Evolutionary conservation across 2,797 vertebrate genomes (phyloP).

Genomic region (Naso thynnoides): DNA sequence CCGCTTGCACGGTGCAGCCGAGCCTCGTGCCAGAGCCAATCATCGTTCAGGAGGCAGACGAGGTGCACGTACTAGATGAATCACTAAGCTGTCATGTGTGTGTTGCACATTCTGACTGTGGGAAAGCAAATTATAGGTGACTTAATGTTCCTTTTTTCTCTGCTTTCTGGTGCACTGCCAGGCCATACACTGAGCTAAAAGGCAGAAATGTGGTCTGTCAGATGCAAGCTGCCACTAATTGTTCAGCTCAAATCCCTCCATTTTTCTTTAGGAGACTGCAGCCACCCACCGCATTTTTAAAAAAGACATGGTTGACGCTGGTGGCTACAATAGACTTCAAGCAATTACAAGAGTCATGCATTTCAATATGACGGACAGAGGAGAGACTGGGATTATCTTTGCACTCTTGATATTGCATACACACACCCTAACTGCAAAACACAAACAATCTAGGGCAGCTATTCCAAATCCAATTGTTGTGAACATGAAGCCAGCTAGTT

Average conservation of each 20-base stretch:
- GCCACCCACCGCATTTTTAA: slow-evolving; percentile 55
- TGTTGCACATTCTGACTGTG: slow-evolving; percentile 75
- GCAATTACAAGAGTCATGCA: slow-evolving; percentile 74
- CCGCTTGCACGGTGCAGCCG: slow-evolving; percentile 45
- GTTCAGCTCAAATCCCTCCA: slow-evolving; percentile 66
- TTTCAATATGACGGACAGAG: slow-evolving; percentile 73
- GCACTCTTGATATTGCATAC: slow-evolving; percentile 65
- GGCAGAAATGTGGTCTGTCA: slow-evolving; percentile 72
- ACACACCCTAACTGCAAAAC: slow-evolving; percentile 65
- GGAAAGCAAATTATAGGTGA: slow-evolving; percentile 83
- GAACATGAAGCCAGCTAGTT: slow-evolving; percentile 85
- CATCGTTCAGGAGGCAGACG: slow-evolving; percentile 66
- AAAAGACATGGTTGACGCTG: slow-evolving; percentile 61
- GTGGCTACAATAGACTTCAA: slow-evolving; percentile 62
- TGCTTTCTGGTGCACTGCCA: slow-evolving; percentile 68
- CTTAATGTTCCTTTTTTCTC: slow-evolving; percentile 71
- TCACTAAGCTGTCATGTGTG: slow-evolving; percentile 80
- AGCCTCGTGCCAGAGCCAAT: slow-evolving; percentile 75
- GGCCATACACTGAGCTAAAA: slow-evolving; percentile 76
- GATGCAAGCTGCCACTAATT: slow-evolving; percentile 76
- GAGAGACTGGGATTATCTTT: slow-evolving; percentile 70
- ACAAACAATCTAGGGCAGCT: slow-evolving; percentile 85
- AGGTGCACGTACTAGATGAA: slow-evolving; percentile 72
- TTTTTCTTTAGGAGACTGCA: slow-evolving; percentile 57
- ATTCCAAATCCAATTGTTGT: slow-evolving; percentile 86